Conservation (phyloP, 2,113 vertebrate species). For the Hyla sarda region DNA sequence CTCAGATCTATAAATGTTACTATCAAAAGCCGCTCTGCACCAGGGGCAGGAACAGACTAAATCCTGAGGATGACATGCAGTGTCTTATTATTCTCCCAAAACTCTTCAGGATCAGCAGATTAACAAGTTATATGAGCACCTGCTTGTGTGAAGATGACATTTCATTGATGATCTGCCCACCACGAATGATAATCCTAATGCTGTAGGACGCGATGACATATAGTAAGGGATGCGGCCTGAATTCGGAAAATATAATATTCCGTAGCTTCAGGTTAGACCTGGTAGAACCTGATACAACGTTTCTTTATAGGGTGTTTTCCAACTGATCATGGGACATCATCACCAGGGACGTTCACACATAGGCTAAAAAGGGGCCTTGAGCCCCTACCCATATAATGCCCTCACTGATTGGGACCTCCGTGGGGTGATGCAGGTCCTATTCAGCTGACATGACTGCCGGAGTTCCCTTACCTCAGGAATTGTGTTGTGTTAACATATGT, state of each 20-base stretch:
- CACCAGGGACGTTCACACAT: too few species aligned
- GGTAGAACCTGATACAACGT: not conserved
- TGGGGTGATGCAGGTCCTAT: too few species aligned
- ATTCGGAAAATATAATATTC: too few species aligned
- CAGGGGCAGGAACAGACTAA: not conserved
- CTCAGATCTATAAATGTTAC: slow-evolving; percentile 44
- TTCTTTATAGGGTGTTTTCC: too few species aligned
- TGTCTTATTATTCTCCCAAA: slow-evolving; percentile 10
- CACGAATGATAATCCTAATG: not conserved
- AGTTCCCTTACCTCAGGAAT: too few species aligned
- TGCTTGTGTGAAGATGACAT: slow-evolving; percentile 30
- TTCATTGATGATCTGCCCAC: slow-evolving; percentile 26
- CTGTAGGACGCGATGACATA: not conserved
- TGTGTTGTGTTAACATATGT: too few species aligned
- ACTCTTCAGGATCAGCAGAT: slow-evolving; percentile 34
- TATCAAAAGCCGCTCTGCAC: slow-evolving; percentile 20
- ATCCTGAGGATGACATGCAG: not conserved
- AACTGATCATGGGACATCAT: too few species aligned
- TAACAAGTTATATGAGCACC: slow-evolving; percentile 33
- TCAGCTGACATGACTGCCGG: too few species aligned
- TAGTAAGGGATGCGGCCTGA: not conserved
- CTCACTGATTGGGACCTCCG: too few species aligned
- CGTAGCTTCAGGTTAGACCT: too few species aligned
- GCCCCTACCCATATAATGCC: too few species aligned
- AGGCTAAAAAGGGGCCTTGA: too few species aligned